phyloP scores from a whole-genome alignment of 2,113 vertebrate genomes.

The Carettochelys insculpta region DNA sequence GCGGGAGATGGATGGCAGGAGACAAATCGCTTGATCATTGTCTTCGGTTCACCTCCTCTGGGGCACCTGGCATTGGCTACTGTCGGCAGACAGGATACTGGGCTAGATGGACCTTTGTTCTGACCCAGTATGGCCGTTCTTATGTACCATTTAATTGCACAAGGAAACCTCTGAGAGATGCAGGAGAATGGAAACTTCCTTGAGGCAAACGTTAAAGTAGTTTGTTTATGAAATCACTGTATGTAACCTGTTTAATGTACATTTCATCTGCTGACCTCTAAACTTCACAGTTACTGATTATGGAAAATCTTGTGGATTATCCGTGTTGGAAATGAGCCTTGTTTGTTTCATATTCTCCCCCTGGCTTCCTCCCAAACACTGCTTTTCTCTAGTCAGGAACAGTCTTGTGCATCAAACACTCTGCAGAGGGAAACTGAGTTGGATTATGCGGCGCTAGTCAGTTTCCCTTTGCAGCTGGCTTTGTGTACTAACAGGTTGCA shows the following conservation, averaged over 20 bases:
- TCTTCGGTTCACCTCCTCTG: too few species aligned
- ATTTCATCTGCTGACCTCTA: neutral
- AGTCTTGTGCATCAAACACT: neutral
- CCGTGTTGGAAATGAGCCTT: rapidly evolving
- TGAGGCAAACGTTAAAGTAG: neutral
- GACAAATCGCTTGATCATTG: too few species aligned
- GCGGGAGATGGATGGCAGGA: too few species aligned
- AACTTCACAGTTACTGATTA: neutral
- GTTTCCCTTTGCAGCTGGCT: neutral
- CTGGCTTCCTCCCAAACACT: neutral
- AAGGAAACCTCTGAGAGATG: rapidly evolving
- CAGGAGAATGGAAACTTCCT: neutral
- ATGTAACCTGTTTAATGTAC: too few species aligned
- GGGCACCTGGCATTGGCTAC: too few species aligned
- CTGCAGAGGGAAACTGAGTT: neutral
- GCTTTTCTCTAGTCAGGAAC: neutral
- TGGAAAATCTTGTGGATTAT: neutral
- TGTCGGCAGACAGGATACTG: too few species aligned
- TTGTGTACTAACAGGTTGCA: neutral
- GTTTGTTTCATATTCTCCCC: rapidly evolving
- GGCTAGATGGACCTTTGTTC: too few species aligned
- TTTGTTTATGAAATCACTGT: neutral
- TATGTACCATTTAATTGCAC: neutral
- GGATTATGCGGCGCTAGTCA: neutral
- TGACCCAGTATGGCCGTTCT: too few species aligned